A percentile compares a stretch with the other conserved stretches of the same genome.
Conservation (phyloP, 1,140 invertebrate genomes). For the Neelides sp. region DNA sequence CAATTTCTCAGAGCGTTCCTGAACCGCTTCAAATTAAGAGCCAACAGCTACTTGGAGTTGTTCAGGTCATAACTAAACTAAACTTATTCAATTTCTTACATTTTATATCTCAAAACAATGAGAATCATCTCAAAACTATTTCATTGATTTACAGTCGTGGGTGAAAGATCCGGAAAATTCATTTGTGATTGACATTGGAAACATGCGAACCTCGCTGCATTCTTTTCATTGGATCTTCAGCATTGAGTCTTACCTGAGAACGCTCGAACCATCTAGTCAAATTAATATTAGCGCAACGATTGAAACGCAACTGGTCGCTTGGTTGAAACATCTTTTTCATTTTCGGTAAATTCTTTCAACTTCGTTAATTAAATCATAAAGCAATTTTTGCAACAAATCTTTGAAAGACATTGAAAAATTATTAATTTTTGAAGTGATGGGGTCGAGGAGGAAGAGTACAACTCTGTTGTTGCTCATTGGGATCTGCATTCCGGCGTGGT, state of each 20-base stretch:
- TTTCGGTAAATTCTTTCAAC: constrained; percentile 19
- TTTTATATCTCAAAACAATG: too few relatives aligned
- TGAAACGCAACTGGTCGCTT: constrained; percentile 15
- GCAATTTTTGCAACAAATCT: background rate
- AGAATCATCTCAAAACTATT: too few relatives aligned
- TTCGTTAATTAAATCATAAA: background rate
- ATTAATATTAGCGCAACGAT: constrained; percentile 25
- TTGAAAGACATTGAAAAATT: background rate
- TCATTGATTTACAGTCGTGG: too few relatives aligned
- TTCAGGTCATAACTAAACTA: too few relatives aligned
- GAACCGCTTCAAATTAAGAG: too few relatives aligned
- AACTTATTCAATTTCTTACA: too few relatives aligned
- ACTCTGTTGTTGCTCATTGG: constrained; percentile 27
- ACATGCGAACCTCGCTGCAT: too few relatives aligned
- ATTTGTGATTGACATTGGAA: background rate
- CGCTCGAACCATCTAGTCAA: constrained; percentile 25
- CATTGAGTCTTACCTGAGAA: constrained; percentile 28
- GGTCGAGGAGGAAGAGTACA: constrained; percentile 17
- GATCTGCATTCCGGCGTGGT: constrained; percentile 19
- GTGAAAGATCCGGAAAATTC: constrained; percentile 9
- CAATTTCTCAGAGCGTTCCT: too few relatives aligned
- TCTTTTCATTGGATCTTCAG: constrained; percentile 26
- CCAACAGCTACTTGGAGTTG: too few relatives aligned
- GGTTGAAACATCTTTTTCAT: constrained; percentile 30
- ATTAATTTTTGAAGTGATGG: constrained; percentile 13